Base-by-base conservation (phyloP, 2,888 invertebrate genomes). In the Drosophila austrosaltans region DNA sequence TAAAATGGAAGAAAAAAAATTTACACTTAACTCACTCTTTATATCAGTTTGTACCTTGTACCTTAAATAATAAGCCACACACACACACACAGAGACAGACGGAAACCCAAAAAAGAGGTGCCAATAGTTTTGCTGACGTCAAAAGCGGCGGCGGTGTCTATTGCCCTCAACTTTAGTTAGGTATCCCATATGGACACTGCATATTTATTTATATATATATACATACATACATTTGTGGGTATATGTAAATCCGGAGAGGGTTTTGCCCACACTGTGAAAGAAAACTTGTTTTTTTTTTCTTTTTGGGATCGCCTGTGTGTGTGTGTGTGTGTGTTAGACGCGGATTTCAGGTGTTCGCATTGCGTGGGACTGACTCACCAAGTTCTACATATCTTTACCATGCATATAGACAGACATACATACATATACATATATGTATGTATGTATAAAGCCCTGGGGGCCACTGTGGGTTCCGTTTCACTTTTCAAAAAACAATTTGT, bases 271-370 rank as follows among this genome's bases (percentile, higher is more conserved):
- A 86, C 86, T 74, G 20, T 69, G 59, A 59, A 59, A 22, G 62
- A 85, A 82, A 82, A 82, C 82, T 77, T 4, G 82, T 82, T 87
- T 20, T 10, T 7, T 53, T 53, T 22, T 62, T 53, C 65, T 60
- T 39, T 66, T 69, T 63, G 64, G 69, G 72, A 72, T 78, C 48
- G 25, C 48, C 22, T 48, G 48, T 48, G 48, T 36, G 36, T 32
- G 32, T 32, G 32, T 32, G 28, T 28, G 28, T 28, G 6, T 32
- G 32, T 81, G 75, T 63, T 74, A 48, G 48, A 48, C 48, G 82
- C 88, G 82, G 82, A 82, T 82, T 82, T 82, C 82, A 82, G 75
- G 74, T 82, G 81, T 69, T 79, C 71, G 79, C 69, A 82, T 82
- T 76, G 84, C 87, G 76, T 87, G 87, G 79, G 84, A 69, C 68